These are phyloP conservation scores for Macquaria australasica DNA, from an alignment of 2,113 vertebrate genomes.

Conservation along the genomic window DNA sequence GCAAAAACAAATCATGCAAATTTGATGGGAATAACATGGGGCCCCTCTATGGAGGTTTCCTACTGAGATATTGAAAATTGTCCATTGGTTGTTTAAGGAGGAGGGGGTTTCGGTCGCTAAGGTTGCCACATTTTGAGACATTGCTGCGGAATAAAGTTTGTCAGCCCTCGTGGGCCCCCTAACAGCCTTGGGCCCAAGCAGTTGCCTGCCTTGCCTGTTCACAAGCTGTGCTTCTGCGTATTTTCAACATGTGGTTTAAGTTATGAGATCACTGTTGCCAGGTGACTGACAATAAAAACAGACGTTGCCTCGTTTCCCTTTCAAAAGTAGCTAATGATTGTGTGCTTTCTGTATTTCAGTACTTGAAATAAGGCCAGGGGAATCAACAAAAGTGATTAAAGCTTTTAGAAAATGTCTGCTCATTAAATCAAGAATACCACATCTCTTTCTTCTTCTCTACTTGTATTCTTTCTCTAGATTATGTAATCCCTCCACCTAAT, in stretches of 20 bases:
- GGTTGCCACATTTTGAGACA: too few relatives aligned
- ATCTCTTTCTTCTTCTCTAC: neutral
- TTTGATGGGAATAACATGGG: too few relatives aligned
- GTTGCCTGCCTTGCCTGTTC: neutral
- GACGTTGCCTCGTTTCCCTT: neutral
- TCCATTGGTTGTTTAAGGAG: too few relatives aligned
- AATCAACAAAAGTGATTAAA: neutral
- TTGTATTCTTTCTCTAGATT: neutral
- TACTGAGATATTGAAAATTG: too few relatives aligned
- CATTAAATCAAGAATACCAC: neutral
- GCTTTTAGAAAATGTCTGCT: neutral
- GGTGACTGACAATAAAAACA: neutral
- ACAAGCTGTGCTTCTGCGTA: neutral
- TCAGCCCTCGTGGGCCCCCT: too few relatives aligned
- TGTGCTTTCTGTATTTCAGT: neutral
- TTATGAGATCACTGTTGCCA: conserved; percentile 5
- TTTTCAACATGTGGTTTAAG: neutral
- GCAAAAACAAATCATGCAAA: too few relatives aligned
- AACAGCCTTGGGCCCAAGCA: too few relatives aligned
- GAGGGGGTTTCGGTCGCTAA: too few relatives aligned
- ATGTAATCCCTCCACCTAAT: neutral
- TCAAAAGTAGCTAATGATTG: neutral
- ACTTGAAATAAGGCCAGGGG: neutral
- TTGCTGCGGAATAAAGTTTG: too few relatives aligned
- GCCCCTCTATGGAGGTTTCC: too few relatives aligned